Evolutionary conservation across 1,140 invertebrate genomes (phyloP).

Genomic region (Eurytemora carolleeae): DNA sequence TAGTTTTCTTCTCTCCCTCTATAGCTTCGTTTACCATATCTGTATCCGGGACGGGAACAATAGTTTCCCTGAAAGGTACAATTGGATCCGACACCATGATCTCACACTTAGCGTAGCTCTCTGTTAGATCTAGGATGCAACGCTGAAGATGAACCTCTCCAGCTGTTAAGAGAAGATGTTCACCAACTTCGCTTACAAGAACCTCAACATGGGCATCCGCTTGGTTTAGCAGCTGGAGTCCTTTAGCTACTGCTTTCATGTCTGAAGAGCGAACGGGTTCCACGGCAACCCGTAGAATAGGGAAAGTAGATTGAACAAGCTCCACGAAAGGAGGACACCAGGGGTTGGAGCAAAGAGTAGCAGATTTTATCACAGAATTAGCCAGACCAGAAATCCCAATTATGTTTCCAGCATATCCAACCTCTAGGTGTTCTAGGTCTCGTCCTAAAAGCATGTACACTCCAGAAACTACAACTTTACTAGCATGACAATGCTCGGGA

Average conservation of each 20-base stretch:
- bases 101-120: slow-evolving; percentile 54
- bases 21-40: slow-evolving; percentile 79
- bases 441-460: slow-evolving; percentile 84
- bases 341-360: slow-evolving; percentile 61
- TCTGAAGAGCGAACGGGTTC: slow-evolving; percentile 65
- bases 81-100: slow-evolving; percentile 82
- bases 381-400: slow-evolving; percentile 70
- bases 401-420: slow-evolving; percentile 70
- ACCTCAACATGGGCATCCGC: slow-evolving; percentile 31
- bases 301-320: slow-evolving; percentile 50
- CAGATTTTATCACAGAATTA: slow-evolving; percentile 66
- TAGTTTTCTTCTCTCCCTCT: slow-evolving; percentile 32
- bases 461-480: slow-evolving; percentile 40
- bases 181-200: slow-evolving; percentile 73
- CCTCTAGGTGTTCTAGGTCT: slow-evolving; percentile 57
- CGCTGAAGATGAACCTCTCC: slow-evolving; percentile 94
- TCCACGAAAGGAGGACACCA: slow-evolving; percentile 76
- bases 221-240: slow-evolving; percentile 60
- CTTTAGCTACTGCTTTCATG: slow-evolving; percentile 55
- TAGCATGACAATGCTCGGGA: slow-evolving; percentile 19
- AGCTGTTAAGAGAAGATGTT: slow-evolving; percentile 84
- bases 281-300: slow-evolving; percentile 84
- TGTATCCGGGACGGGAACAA: slow-evolving; percentile 55
- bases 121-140: slow-evolving; percentile 62
- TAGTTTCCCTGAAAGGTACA: slow-evolving; percentile 84